Base-by-base conservation (phyloP, 2,113 vertebrate genomes). In the Alligator sinensis region DNA sequence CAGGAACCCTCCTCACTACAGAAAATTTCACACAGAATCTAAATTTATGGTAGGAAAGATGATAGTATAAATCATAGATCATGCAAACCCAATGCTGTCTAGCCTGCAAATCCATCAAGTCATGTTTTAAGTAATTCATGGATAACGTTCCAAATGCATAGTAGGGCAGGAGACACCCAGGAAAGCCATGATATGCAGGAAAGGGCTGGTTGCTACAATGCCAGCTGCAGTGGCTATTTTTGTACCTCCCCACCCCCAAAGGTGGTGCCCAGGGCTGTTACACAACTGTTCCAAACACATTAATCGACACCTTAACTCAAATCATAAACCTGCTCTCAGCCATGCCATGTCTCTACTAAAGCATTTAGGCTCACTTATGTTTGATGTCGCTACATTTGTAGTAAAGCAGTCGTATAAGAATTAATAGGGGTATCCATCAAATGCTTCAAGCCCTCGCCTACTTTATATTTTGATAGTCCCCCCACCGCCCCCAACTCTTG, bases 301-400 rank as follows among this genome's bases (percentile, higher is more conserved):
- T 79, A 84, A 87, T 79, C 64, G 38, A 63, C 60, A 72, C 75
- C 81, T 78, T 78, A 19, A 59, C 58, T 87, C 59, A 84, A 89
- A 79, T 16, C 24, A 25, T 38, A 4, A n/a, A 25, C 30, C 30
- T 58, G 9, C 14, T 74, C 38, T 78, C 86, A 87, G 22, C 19
- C 75, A 66, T 18, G 5, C 1, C 21, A 17, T 9, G 9, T 90
- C 24, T 27, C 75, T 90, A 58, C 14, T 84, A 55, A 57, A 68
- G 64, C 24, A 79, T 59, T 30, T 82, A 89, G 80, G 63, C 12
- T 70, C 30, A 81, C 15, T 90, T 12, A 22, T 34, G 13, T 11
- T 63, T 55, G 17, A 28, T 82, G 74, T 7, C 74, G 57, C 30
- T 58, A 25, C 54, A 38, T 55, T 72, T 80, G 72, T 59, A 72